Evolutionary conservation across 2,888 invertebrate species (phyloP).

Genomic region (Drosophila pegasa): DNA sequence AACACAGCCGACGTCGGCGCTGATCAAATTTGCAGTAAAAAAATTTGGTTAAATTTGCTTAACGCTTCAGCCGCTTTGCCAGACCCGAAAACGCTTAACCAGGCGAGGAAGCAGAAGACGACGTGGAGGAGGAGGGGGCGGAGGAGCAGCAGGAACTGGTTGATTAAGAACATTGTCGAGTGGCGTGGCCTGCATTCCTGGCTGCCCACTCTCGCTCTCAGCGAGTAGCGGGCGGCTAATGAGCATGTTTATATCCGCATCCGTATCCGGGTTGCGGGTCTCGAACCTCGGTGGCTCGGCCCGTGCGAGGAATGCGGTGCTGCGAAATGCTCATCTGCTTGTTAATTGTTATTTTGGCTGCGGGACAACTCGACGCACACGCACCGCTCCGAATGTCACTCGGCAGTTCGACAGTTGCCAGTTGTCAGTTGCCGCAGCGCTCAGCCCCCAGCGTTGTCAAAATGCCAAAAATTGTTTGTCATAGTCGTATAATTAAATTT

Average conservation of each 20-base stretch:
- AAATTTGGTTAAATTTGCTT: slow-evolving; percentile 3
- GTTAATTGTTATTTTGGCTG: slow-evolving; percentile 58
- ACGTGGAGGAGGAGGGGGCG: no score
- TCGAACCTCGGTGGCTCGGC: neutral
- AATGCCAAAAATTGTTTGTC: slow-evolving; percentile 79
- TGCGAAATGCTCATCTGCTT: slow-evolving; percentile 39
- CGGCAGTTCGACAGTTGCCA: slow-evolving; percentile 44
- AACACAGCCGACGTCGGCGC: neutral
- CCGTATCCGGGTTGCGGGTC: neutral
- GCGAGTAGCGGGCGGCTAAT: slow-evolving; percentile 53
- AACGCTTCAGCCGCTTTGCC: slow-evolving; percentile 28
- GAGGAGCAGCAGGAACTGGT: slow-evolving; percentile 9
- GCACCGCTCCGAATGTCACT: slow-evolving; percentile 43
- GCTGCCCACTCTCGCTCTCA: neutral
- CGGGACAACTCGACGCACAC: slow-evolving; percentile 46
- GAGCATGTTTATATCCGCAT: slow-evolving; percentile 52
- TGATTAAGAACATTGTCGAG: slow-evolving; percentile 44
- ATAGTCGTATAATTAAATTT: slow-evolving; percentile 79
- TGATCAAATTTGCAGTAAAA: slow-evolving; percentile 10
- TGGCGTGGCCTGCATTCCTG: slow-evolving; percentile 1
- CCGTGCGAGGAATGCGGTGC: slow-evolving; percentile 26
- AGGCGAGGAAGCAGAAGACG: no score
- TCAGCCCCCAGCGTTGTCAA: slow-evolving; percentile 51
- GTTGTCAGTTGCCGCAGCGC: slow-evolving; percentile 25
- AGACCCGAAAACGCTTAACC: slow-evolving; percentile 28